Base-by-base conservation (phyloP, 2,888 invertebrate genomes). In the Torymus auratus region DNA sequence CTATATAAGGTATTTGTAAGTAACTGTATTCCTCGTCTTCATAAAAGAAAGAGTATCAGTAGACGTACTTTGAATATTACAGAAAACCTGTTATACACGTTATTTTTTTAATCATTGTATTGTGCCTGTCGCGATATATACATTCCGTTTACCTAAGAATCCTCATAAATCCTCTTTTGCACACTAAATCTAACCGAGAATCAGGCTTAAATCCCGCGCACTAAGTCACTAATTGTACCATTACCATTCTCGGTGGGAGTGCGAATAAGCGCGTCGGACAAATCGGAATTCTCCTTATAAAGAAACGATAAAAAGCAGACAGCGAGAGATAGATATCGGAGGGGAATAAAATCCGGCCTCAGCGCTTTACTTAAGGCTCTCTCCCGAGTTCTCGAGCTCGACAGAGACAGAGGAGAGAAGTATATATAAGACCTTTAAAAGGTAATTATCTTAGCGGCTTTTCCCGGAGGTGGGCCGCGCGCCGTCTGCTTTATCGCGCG, bases 381-480 rank as follows among this genome's bases (percentile, higher is more conserved):
- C 14, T 56, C n/a, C 14, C n/a, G n/a, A n/a, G n/a, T 56, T 13
- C 20, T 53, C 17, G 13, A 12, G 69, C 13, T 12, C n/a, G 3
- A 13, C 15, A 17, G 41, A 56, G 56, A 41, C 41, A 41, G 14
- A 15, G 23, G 15, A 60, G 52, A 67, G 14, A 15, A 41, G 41
- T 41, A 41, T 41, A 53, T 58, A 53, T 58, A 75, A 67, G 67
- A 67, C 60, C 15, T 67, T 68, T 52, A n/a, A 67, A 75, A 75
- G 75, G 65, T 67, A 75, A 75, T 75, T 75, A 67, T 60, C 75
- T 75, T 15, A 52, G 75, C 67, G 67, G 67, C 58, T 75, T 62
- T 52, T 68, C 60, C 50, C 15, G 2, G 14, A 10, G 13, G 11
- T 14, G 55, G n/a, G n/a, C 23, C 15, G 28, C 41, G 41, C 41